phyloP scores from a whole-genome alignment of 1,140 invertebrate genomes.

The Trichonephila inaurata region DNA sequence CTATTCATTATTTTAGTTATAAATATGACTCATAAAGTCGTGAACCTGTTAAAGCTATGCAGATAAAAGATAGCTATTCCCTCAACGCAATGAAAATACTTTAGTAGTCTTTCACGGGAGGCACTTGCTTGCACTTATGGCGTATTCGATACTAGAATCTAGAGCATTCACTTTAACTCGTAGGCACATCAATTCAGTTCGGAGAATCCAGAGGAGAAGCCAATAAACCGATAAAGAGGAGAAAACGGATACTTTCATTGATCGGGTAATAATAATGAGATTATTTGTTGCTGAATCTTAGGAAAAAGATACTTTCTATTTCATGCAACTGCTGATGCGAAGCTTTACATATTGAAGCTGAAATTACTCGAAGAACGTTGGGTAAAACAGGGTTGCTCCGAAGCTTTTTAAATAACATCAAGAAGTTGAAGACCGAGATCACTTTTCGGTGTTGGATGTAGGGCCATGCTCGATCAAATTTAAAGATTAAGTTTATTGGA shows the following conservation, averaged over 20 bases:
- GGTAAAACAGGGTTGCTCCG: not conserved
- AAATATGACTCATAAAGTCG: conserved; percentile 41
- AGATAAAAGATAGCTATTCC: conserved; percentile 22
- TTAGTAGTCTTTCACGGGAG: conserved; percentile 24
- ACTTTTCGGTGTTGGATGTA: not conserved
- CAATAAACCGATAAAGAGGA: conserved; percentile 75
- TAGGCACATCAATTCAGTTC: conserved; percentile 61
- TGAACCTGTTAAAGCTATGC: conserved; percentile 20
- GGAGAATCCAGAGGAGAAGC: conserved; percentile 44
- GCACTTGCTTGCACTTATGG: conserved; percentile 12
- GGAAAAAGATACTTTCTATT: conserved; percentile 65
- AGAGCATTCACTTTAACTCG: conserved; percentile 47
- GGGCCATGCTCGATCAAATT: not conserved
- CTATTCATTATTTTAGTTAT: conserved; percentile 46
- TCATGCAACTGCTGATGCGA: conserved; percentile 51
- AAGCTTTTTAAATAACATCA: not conserved
- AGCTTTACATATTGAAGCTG: conserved; percentile 47
- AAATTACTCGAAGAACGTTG: conserved; percentile 11
- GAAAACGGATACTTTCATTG: conserved; percentile 71
- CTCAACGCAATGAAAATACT: not conserved
- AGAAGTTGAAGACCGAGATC: not conserved
- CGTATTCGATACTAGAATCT: conserved; percentile 48
- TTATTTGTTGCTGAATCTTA: conserved; percentile 72
- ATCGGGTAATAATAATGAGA: conserved; percentile 73
- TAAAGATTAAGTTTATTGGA: not conserved